Evolutionary conservation across 1,140 invertebrate species (phyloP).

Genomic region (Zaprionus camerounensis): DNA sequence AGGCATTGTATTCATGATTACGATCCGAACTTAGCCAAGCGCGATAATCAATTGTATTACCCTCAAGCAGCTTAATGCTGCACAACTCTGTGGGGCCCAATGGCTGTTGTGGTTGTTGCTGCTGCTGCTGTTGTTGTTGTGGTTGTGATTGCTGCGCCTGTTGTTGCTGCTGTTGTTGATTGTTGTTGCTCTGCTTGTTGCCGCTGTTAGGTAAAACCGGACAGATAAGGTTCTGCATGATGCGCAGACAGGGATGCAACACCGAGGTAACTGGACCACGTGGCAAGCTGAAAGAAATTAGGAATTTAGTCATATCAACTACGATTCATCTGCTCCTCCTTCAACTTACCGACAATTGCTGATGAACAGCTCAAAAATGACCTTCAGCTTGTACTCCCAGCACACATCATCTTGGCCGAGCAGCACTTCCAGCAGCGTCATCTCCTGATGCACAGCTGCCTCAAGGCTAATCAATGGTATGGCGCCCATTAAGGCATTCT

Average conservation of each 20-base stretch:
- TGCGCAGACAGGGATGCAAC: constrained; percentile 91
- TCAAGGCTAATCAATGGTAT: constrained; percentile 88
- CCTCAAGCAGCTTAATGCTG: constrained; percentile 87
- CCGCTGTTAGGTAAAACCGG: constrained; percentile 87
- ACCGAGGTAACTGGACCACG: constrained; percentile 78
- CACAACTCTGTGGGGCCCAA: constrained; percentile 60
- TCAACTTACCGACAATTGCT: constrained; percentile 87
- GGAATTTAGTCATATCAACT: neutral
- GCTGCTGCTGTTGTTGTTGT: constrained; percentile 84
- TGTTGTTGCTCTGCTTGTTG: constrained; percentile 85
- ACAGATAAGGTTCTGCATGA: constrained; percentile 91
- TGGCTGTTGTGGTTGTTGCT: constrained; percentile 86
- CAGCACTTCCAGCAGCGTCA: constrained; percentile 93
- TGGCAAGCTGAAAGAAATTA: constrained; percentile 86
- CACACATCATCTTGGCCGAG: constrained; percentile 97
- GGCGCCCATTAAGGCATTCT: constrained; percentile 88
- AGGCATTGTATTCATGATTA: constrained; percentile 89
- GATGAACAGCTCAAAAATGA: constrained; percentile 94
- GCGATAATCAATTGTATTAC: constrained; percentile 89
- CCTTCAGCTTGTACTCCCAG: constrained; percentile 96
- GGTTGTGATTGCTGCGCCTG: constrained; percentile 85
- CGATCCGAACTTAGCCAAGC: constrained; percentile 91
- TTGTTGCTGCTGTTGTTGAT: constrained; percentile 64
- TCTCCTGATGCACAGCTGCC: constrained; percentile 92
- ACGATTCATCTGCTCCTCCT: neutral